Evolutionary conservation across 2,797 vertebrate species (phyloP), one percentile per base, ranked within the genome.

Genomic region (Threskiornis aethiopicus): DNA sequence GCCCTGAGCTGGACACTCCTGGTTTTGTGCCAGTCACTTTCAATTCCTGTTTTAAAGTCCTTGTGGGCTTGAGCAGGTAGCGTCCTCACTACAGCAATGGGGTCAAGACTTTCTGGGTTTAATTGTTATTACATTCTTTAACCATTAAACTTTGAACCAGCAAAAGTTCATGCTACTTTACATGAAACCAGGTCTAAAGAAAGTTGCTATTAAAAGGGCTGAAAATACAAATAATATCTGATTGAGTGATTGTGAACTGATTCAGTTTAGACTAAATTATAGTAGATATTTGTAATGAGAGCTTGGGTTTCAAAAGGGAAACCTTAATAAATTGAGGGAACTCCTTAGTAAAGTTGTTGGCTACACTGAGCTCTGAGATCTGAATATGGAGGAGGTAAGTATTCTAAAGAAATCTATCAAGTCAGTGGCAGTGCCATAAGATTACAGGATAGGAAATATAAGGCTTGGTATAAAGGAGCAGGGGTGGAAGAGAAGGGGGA

Each of bases 401-500:
- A 79, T 76, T 89, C 95, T 77, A 83, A 95, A 84, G 55, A 91
- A 77, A 83, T 70, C 52, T 70, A 35, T 90, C 51, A 87, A 65
- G 77, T 49, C 67, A 73, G 35, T 49, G 29, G 46, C 54, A 79
- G 33, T 69, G 33, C 29, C 39, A 15, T 77, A 73, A 83, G 51
- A 77, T 77, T 90, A 77, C 19, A 70, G 24, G 39, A 80, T 44
- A 80, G 62, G 21, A 93, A 95, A 85, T 51, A 8, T 72, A 87
- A 76, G 55, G 61, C 14, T 15, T 78, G 41, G 18, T 66, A 42
- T 76, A 88, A 84, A 87, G 33, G 26, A 91, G 28, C 18, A 87
- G 19, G 37, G 16, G 13, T 87, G 83, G 51, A 85, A 46, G 11
- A 57, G 33, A 85, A 35, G 10, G 18, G 35, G n/a, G 35, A 21